Evolutionary conservation across 2,797 vertebrate species (phyloP).

Genomic region (Phoxinus dragarum): DNA sequence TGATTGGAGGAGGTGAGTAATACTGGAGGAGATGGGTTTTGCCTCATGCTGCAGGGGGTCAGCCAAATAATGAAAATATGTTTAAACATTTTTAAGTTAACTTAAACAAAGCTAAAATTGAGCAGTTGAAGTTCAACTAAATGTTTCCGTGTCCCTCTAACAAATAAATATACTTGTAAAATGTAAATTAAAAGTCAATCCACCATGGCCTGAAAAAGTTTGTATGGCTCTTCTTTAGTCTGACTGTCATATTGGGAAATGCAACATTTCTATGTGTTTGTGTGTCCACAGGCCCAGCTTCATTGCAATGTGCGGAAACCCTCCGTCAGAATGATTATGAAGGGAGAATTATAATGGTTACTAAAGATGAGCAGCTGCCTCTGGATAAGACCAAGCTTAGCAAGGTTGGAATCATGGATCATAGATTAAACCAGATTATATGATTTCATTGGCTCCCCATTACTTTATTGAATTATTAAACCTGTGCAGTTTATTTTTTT

Average conservation of each 20-base stretch:
- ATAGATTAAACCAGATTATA: neutral
- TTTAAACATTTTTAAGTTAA: neutral
- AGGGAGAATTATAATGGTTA: slow-evolving; percentile 85
- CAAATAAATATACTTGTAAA: neutral
- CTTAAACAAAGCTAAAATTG: neutral
- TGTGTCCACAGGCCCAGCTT: slow-evolving; percentile 81
- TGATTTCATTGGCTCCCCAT: neutral
- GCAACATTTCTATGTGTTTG: neutral
- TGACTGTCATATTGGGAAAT: neutral
- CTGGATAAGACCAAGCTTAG: slow-evolving; percentile 88
- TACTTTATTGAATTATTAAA: neutral
- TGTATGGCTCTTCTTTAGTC: neutral
- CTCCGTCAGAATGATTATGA: slow-evolving; percentile 86
- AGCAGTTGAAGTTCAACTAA: neutral
- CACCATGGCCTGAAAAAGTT: neutral
- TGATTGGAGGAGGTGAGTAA: slow-evolving; percentile 81
- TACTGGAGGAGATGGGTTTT: neutral
- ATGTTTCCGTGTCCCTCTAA: neutral
- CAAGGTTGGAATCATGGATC: slow-evolving; percentile 75
- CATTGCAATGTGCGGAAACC: slow-evolving; percentile 87
- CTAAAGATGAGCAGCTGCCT: slow-evolving; percentile 81
- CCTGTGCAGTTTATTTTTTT: neutral
- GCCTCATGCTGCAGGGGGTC: neutral
- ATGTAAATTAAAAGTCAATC: neutral
- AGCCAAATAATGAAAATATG: neutral